A percentile compares a stretch with the other conserved stretches of the same genome.
Conservation (phyloP, 2,113 vertebrate species). For the Colaptes auratus region DNA sequence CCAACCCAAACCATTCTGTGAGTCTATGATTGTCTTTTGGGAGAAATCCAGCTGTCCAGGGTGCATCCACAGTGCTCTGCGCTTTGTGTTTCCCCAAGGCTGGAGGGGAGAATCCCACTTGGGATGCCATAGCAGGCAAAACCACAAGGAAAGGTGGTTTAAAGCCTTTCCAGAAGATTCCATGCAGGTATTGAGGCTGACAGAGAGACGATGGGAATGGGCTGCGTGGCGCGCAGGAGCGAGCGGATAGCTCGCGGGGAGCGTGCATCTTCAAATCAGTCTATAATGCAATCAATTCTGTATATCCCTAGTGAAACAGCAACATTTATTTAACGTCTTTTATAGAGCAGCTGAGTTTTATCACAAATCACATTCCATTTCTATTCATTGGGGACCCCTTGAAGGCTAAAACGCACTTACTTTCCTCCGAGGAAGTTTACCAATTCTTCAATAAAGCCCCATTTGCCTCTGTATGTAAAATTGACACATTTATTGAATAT, state of each 20-base stretch:
- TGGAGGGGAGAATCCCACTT: background rate
- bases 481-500: slow-evolving; percentile 85
- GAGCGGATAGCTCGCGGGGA: slow-evolving; percentile 62
- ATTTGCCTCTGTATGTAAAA: slow-evolving; percentile 81
- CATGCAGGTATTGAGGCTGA: background rate
- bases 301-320: slow-evolving; percentile 80
- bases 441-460: slow-evolving; percentile 83
- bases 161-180: slow-evolving; percentile 58
- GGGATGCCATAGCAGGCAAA: rapidly evolving
- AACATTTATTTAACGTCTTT: slow-evolving; percentile 88
- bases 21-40: background rate
- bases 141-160: rapidly evolving
- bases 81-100: background rate
- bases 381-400: slow-evolving; percentile 81
- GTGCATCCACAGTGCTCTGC: background rate
- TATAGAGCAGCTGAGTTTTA: slow-evolving; percentile 87
- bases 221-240: background rate
- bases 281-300: slow-evolving; percentile 78
- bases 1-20: background rate
- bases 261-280: slow-evolving; percentile 72
- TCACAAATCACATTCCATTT: slow-evolving; percentile 86
- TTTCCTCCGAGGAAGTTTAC: slow-evolving; percentile 84
- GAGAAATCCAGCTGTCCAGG: background rate
- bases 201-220: background rate
- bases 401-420: slow-evolving; percentile 83